Conservation (phyloP, 2,113 vertebrate genomes). For the Aramus guarauna region DNA sequence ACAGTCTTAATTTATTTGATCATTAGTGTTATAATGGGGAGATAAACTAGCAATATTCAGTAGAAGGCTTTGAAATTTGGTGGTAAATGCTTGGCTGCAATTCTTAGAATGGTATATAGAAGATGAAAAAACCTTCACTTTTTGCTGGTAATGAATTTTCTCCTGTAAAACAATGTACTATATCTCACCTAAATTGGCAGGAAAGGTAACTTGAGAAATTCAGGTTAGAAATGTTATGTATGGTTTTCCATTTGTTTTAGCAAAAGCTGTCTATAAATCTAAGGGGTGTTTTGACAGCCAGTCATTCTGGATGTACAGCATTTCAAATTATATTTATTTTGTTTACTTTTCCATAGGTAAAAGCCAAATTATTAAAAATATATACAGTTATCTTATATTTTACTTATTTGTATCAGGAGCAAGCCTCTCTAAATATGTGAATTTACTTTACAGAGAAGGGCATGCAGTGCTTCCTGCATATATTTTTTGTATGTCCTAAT, state of each 20-base stretch:
- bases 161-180: background rate
- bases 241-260: conserved; percentile 12
- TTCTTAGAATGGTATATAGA: background rate
- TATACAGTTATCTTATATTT: background rate
- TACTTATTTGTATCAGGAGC: background rate
- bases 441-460: background rate
- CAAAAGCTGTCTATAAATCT: background rate
- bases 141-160: background rate
- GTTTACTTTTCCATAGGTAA: background rate
- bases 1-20: background rate
- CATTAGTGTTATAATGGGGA: background rate
- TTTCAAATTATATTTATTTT: background rate
- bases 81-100: background rate
- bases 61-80: background rate
- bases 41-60: background rate
- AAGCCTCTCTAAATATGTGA: background rate
- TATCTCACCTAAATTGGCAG: background rate
- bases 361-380: background rate
- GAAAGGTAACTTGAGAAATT: conserved; percentile 10
- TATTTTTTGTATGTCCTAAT: background rate
- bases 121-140: background rate
- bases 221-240: background rate
- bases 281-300: background rate
- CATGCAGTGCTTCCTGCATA: background rate
- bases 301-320: background rate